Evolutionary conservation across 2,888 invertebrate genomes (phyloP), one percentile per base, ranked within the genome.

Genomic region (Allygus modestus): DNA sequence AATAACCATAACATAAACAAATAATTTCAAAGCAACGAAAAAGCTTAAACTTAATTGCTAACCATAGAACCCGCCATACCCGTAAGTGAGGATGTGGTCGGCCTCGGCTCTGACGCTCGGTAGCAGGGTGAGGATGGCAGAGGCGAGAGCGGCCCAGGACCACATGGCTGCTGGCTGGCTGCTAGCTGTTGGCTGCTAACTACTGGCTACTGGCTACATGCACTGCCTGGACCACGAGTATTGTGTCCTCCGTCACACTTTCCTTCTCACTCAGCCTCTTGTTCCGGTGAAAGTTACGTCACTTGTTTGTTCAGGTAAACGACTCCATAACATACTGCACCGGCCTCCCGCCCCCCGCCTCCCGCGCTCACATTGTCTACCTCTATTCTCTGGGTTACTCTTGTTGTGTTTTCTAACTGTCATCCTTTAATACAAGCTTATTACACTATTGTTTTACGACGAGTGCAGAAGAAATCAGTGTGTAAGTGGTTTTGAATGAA

Each of bases 241-340:
- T 65, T 65, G 65, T 65, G 28, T 28, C 28, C 23, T 12, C 31
- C 73, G 75, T 77, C 75, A 77, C 75, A 77, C 75, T 77, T 77
- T 77, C 73, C 33, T 33, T 12, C 61, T 61, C 61, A 11, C 26
- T 5, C 69, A 9, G 43, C 23, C 43, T 43, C 75, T 46, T 77
- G 65, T 77, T 77, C 75, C 75, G 75, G 43, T 9, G 75, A 77
- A 77, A 77, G 75, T 77, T 77, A 46, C 75, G 46, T 77, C 75
- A 77, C 46, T 77, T 77, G 75, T 77, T 77, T 77, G 46, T 77
- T 77, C 75, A 2, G 17, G 46, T 71, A 77, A 77, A 28, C 43
- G 75, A 77, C 41, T 28, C 75, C 46, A 15, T 9, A 43, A 77
- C 46, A 77, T 23, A 69, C 65, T 69, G 31, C 69, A 69, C 33